phyloP scores from a whole-genome alignment of 2,113 vertebrate species.

The Melanerpes aurifrons region DNA sequence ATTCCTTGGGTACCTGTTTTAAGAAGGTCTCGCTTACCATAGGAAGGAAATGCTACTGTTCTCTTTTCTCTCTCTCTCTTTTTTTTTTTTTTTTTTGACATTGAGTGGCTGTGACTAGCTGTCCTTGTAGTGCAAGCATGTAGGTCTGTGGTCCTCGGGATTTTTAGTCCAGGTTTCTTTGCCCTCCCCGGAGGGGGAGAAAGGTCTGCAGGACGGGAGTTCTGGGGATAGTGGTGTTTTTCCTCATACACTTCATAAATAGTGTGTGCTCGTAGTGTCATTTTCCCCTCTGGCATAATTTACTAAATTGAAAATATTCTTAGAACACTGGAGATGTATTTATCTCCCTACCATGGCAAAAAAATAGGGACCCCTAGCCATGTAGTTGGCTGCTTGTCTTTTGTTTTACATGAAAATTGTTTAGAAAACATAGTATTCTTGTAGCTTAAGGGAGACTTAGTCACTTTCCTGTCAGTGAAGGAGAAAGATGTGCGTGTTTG shows the following conservation, averaged over 20 bases:
- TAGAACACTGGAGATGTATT: not conserved
- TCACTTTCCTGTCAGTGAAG: slow-evolving; percentile 24
- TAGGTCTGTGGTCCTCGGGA: not conserved
- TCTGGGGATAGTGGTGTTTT: not conserved
- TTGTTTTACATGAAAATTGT: slow-evolving; percentile 2
- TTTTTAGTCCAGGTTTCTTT: not conserved
- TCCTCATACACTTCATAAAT: not conserved
- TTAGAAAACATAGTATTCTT: not conserved
- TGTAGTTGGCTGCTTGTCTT: not conserved
- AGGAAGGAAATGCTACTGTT: not conserved
- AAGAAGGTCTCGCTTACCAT: not conserved
- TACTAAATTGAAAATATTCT: not conserved
- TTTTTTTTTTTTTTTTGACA: not conserved
- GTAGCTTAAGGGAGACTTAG: not conserved
- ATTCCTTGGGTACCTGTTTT: slow-evolving; percentile 25
- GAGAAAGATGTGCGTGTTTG: not conserved
- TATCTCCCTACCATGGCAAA: not conserved
- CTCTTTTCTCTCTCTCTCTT: too few relatives aligned
- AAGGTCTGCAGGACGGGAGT: slow-evolving; percentile 4
- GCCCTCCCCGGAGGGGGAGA: not conserved
- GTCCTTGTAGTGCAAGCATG: not conserved
- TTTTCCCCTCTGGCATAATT: not conserved
- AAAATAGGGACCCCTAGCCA: not conserved
- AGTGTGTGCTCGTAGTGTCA: not conserved
- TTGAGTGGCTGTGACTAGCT: not conserved